Base-by-base conservation (phyloP, 1,140 invertebrate genomes). In the Triops longicaudatus region DNA sequence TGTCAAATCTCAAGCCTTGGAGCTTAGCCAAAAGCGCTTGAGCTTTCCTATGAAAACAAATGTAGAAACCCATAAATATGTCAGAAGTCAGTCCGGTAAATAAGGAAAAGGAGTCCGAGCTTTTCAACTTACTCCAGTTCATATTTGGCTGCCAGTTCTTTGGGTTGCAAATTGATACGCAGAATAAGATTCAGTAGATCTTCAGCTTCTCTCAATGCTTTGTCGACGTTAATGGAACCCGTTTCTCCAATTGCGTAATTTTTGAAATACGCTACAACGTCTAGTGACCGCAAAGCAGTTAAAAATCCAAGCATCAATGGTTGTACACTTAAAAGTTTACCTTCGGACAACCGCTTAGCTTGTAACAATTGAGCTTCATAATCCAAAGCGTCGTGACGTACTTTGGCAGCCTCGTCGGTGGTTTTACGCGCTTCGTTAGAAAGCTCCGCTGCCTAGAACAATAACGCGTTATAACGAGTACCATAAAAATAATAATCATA, bases 211-310 rank as follows among this genome's bases (percentile, higher is more conserved):
- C 71, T 73, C 27, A 80, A 12, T 14, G 78, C 79, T 74, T 76
- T 76, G 71, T 77, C 63, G 9, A 79, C 75, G 28, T 75, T 79
- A 14, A 79, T 31, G 31, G 76, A 76, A 22, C 76, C 74, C 72
- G 80, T 63, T 74, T 82, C 82, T 1, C 80, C 81, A 72, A 82
- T 81, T 9, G 81, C 81, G 77, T 83, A 83, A 72, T 82, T 82
- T 50, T 80, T 80, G 44, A 83, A 78, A 73, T 82, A 79, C 7
- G 80, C 79, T 12, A 83, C 77, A 26, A 81, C 80, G 43, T 82
- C 82, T 83, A 37, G 76, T 14, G 50, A 14, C 7, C 12, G 78
- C 4, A 10, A 1, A 28, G 26, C 26, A 27, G 14, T 28, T 28
- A 11, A 12, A 31, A 26, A 6, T 28, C 4, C 0, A 42, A 79